Evolutionary conservation across 1,140 invertebrate genomes (phyloP).

Genomic region (Drosophila pandora): DNA sequence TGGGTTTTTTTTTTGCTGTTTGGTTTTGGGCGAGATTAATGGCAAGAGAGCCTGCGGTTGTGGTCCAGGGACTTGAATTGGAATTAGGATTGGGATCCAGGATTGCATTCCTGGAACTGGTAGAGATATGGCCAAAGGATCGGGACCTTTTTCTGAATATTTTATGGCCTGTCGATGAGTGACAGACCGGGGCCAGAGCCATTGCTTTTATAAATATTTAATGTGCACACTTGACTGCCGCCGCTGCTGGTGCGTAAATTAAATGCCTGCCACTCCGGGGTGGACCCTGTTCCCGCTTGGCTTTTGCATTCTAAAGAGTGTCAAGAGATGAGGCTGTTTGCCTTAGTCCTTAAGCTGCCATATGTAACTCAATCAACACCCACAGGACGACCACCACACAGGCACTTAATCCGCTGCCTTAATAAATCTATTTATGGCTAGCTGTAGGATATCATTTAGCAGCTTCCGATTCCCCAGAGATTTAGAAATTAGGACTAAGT

Average conservation of each 20-base stretch:
- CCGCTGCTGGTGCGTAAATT: conserved; percentile 39
- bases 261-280: conserved; percentile 18
- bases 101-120: conserved; percentile 2
- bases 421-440: conserved; percentile 34
- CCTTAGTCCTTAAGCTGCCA: conserved; percentile 30
- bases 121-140: neutral
- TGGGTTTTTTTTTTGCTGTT: conserved; percentile 6
- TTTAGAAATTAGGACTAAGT: neutral
- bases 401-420: neutral
- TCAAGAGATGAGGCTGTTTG: conserved; percentile 23
- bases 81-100: conserved; percentile 27
- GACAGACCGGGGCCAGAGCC: conserved; percentile 23
- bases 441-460: conserved; percentile 8
- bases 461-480: conserved; percentile 4
- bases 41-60: conserved; percentile 58
- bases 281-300: conserved; percentile 27
- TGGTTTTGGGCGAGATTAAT: conserved; percentile 10
- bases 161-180: conserved; percentile 32
- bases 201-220: conserved; percentile 65
- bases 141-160: conserved; percentile 36
- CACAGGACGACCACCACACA: neutral
- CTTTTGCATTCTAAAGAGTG: conserved; percentile 42
- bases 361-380: conserved; percentile 32
- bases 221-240: conserved; percentile 47
- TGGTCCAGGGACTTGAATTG: conserved; percentile 12